Conservation (phyloP, 2,888 invertebrate genomes). For the Operophtera brumata region DNA sequence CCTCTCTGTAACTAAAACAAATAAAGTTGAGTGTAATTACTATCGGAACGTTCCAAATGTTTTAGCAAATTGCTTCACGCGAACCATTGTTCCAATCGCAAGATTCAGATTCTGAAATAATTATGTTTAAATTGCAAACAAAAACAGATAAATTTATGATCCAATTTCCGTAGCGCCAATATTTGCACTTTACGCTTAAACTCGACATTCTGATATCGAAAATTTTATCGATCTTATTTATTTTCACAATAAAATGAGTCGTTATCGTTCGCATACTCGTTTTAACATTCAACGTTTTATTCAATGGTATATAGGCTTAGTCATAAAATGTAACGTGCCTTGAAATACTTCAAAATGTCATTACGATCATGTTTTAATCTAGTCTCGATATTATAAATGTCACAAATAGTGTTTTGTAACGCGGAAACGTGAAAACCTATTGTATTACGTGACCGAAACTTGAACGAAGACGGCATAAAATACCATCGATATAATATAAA, state of each 20-base stretch:
- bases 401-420: no score
- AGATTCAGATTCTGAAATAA: slow-evolving; percentile 41
- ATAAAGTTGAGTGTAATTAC: slow-evolving; percentile 27
- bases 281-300: slow-evolving; percentile 3
- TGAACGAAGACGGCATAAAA: no score
- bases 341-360: no score
- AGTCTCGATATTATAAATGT: no score
- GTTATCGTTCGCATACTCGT: slow-evolving; percentile 1
- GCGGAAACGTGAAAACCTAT: no score
- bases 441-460: no score
- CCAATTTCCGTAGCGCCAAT: slow-evolving; percentile 44
- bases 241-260: slow-evolving; percentile 40
- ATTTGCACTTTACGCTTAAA: slow-evolving; percentile 31
- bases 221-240: slow-evolving; percentile 45
- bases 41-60: slow-evolving; percentile 20
- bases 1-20: slow-evolving; percentile 36
- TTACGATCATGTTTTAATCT: no score
- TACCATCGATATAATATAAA: no score
- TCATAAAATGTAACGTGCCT: neutral
- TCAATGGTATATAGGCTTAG: slow-evolving; percentile 1
- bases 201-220: slow-evolving; percentile 33
- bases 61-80: slow-evolving; percentile 34
- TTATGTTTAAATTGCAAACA: slow-evolving; percentile 48
- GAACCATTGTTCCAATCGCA: slow-evolving; percentile 40
- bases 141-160: slow-evolving; percentile 51